A percentile compares a stretch with the other conserved stretches of the same genome.
Evolutionary conservation across 2,888 invertebrate species (phyloP).

Genomic region (Heliconius charithonia): DNA sequence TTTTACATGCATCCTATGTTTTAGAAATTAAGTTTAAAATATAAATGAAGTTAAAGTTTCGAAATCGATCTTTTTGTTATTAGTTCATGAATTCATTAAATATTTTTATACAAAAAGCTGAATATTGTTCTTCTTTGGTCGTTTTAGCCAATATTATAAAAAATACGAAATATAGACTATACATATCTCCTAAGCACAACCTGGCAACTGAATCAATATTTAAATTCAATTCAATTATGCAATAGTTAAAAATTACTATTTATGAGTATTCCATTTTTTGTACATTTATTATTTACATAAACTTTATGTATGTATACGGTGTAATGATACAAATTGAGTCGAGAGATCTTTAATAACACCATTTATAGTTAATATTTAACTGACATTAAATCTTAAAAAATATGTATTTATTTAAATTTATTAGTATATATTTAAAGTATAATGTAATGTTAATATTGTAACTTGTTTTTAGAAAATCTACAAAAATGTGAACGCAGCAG

Average conservation of each 20-base stretch:
- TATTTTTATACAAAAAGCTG: slow-evolving; percentile 55
- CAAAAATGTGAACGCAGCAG: too few species aligned
- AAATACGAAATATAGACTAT: background rate
- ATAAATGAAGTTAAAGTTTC: too few species aligned
- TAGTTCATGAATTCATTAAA: background rate
- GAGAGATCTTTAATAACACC: background rate
- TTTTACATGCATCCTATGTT: too few species aligned
- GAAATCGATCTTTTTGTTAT: background rate
- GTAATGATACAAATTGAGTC: background rate
- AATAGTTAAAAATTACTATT: slow-evolving; percentile 22
- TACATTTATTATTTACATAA: background rate
- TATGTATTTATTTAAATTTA: too few species aligned
- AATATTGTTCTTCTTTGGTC: slow-evolving; percentile 71
- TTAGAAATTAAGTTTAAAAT: too few species aligned
- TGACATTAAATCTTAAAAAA: background rate
- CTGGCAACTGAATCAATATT: background rate
- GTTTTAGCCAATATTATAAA: slow-evolving; percentile 43
- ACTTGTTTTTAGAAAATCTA: too few species aligned
- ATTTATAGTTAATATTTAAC: slow-evolving; percentile 20
- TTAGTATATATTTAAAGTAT: background rate
- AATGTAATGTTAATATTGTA: background rate
- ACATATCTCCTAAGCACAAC: slow-evolving; percentile 42
- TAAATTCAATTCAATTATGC: slow-evolving; percentile 4
- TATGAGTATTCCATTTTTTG: slow-evolving; percentile 23
- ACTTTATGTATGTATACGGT: background rate